Conservation (phyloP, 2,888 invertebrate genomes). For the Melipona bicolor region DNA sequence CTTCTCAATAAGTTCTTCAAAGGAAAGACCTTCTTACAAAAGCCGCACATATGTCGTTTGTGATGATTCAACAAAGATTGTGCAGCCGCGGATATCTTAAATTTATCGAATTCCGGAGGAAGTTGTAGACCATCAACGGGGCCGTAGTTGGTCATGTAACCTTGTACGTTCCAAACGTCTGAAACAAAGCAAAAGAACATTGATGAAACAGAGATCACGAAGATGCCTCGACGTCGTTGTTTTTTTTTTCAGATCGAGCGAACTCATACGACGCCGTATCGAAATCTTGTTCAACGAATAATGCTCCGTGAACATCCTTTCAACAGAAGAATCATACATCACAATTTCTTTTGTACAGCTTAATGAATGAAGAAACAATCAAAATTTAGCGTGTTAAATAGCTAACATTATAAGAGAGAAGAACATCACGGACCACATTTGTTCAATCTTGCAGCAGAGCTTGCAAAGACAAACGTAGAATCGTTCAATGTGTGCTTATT, state of each 20-base stretch:
- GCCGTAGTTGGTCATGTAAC: slow-evolving; percentile 39
- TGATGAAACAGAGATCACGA: slow-evolving; percentile 55
- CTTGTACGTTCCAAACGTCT: slow-evolving; percentile 58
- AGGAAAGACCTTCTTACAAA: slow-evolving; percentile 74
- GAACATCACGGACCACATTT: not conserved
- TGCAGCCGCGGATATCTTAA: slow-evolving; percentile 17
- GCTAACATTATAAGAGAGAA: not conserved
- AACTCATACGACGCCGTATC: not conserved
- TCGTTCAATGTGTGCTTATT: slow-evolving; percentile 1
- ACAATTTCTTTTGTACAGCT: not conserved
- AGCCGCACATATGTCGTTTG: slow-evolving; percentile 73
- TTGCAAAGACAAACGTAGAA: not conserved
- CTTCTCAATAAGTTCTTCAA: slow-evolving; percentile 71
- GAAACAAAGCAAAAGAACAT: slow-evolving; percentile 66
- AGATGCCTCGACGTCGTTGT: slow-evolving; percentile 3
- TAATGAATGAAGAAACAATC: not conserved
- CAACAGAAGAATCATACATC: not conserved
- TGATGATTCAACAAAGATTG: slow-evolving; percentile 30
- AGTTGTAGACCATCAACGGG: slow-evolving; percentile 24
- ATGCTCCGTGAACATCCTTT: not conserved
- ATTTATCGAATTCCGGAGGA: slow-evolving; percentile 46
- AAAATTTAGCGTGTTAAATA: not conserved
- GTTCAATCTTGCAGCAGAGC: not conserved
- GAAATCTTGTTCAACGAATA: not conserved
- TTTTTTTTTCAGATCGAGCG: slow-evolving; percentile 22